Conservation (phyloP, 2,113 vertebrate genomes). For the Istiophorus platypterus region DNA sequence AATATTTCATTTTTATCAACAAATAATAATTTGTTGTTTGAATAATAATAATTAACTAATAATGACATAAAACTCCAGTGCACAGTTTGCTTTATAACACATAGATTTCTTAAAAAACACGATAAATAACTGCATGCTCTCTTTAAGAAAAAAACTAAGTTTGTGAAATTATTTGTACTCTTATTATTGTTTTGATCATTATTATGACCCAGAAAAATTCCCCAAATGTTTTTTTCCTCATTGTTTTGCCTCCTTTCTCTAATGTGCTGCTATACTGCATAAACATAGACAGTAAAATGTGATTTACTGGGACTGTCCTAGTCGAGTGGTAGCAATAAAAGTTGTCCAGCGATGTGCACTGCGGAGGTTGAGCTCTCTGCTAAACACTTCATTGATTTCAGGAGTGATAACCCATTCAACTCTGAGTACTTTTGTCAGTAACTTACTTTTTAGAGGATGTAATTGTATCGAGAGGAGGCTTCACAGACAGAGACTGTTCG, state of each 20-base stretch:
- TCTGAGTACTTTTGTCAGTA: conserved; percentile 43
- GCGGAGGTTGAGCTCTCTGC: conserved; percentile 30
- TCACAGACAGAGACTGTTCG: background rate
- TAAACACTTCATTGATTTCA: conserved; percentile 51
- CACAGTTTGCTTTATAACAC: background rate
- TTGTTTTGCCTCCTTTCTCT: background rate
- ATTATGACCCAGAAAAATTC: background rate
- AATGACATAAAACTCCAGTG: background rate
- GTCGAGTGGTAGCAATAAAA: conserved; percentile 40
- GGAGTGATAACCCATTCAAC: conserved; percentile 43
- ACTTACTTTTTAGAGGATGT: conserved; percentile 42
- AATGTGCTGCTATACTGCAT: background rate
- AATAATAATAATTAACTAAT: too few species aligned
- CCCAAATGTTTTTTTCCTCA: background rate
- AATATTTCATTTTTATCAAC: background rate
- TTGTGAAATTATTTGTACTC: background rate
- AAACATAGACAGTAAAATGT: conserved; percentile 7
- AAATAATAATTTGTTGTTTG: too few species aligned
- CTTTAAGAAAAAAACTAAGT: too few species aligned
- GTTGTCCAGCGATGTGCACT: conserved; percentile 4
- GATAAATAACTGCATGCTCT: too few species aligned
- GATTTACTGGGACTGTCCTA: conserved; percentile 9
- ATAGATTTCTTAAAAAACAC: background rate
- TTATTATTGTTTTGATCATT: background rate
- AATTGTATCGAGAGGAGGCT: conserved; percentile 32